phyloP scores from a whole-genome alignment of 2,797 vertebrate genomes.

The Stomatorhinus walkeri region DNA sequence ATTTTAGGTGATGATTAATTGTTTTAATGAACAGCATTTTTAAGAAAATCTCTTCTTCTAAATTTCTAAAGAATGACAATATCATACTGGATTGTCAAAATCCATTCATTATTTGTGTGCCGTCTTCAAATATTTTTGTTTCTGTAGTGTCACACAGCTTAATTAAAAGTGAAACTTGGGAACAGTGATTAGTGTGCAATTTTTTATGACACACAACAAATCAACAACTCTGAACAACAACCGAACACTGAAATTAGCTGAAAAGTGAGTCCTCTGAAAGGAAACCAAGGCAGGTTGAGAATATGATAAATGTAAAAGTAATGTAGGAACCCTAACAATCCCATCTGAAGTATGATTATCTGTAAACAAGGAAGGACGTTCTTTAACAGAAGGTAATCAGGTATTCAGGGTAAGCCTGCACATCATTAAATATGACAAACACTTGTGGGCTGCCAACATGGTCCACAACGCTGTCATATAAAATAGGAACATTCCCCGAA shows the following conservation, averaged over 20 bases:
- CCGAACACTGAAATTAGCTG: not conserved
- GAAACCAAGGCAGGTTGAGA: not conserved
- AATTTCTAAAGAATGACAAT: not conserved
- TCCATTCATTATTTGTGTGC: not conserved
- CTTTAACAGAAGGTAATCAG: constrained; percentile 50
- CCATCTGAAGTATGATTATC: not conserved
- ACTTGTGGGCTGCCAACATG: constrained; percentile 9
- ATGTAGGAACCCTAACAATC: not conserved
- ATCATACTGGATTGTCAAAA: not conserved
- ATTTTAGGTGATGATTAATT: not conserved
- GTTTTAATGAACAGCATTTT: not conserved
- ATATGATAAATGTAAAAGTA: not conserved
- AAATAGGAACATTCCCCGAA: constrained; percentile 27
- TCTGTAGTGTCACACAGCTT: not conserved
- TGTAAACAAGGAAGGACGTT: not conserved
- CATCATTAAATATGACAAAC: constrained; percentile 55
- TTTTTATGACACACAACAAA: not conserved
- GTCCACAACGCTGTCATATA: constrained; percentile 57
- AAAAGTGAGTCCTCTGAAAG: not conserved
- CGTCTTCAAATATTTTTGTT: not conserved
- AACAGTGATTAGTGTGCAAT: not conserved
- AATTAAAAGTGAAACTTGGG: not conserved
- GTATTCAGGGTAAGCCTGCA: constrained; percentile 61
- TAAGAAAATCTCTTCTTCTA: not conserved
- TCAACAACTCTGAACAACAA: not conserved